These are phyloP conservation scores for Calephelis virginiensis DNA, from an alignment of 1,140 invertebrate genomes.

Conservation along the genomic window DNA sequence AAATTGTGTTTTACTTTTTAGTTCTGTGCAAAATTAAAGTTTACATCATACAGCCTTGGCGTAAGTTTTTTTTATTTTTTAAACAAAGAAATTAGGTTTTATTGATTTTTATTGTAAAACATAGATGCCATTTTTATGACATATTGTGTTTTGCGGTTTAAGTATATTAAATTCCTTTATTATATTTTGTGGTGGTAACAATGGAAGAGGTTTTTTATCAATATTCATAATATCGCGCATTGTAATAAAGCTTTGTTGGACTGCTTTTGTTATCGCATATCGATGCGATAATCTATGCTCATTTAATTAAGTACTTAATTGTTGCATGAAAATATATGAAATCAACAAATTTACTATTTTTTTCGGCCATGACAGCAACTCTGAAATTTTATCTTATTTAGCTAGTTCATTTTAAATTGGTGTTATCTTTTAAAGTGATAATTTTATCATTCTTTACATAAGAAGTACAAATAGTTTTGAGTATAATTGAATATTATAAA, in stretches of 20 bases:
- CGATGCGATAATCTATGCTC: background rate
- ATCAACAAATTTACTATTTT: no score
- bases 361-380: no score
- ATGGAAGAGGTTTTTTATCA: background rate
- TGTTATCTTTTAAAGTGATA: no score
- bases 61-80: conserved; percentile 2
- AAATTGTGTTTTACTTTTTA: conserved; percentile 17
- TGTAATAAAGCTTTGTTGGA: background rate
- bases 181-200: conserved; percentile 8
- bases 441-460: no score
- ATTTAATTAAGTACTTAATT: background rate
- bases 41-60: background rate
- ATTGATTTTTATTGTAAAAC: conserved; percentile 7
- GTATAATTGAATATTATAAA: no score
- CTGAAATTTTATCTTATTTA: no score
- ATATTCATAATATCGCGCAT: background rate
- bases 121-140: conserved; percentile 1
- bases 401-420: no score
- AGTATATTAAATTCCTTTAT: background rate
- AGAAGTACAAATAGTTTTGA: no score
- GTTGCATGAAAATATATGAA: no score
- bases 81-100: background rate
- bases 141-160: conserved; percentile 12
- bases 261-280: background rate
- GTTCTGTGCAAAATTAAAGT: conserved; percentile 20